A percentile compares a stretch with the other conserved stretches of the same genome.
phyloP scores from a whole-genome alignment of 2,797 vertebrate species.

The Loris lydekkerianus region DNA sequence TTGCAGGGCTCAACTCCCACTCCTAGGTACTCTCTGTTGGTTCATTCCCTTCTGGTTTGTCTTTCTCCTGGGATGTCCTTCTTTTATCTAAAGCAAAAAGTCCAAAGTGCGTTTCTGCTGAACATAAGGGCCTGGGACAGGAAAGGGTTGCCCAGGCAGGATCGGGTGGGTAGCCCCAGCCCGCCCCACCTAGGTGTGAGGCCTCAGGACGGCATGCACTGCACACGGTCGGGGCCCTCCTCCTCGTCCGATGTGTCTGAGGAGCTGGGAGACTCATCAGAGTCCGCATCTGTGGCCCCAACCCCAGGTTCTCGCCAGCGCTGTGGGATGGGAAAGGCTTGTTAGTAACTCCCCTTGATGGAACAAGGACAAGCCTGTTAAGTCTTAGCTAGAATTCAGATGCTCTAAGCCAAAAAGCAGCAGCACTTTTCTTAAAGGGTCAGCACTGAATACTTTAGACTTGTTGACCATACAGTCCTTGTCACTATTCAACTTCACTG shows the following conservation, averaged over 20 bases:
- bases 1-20: slow-evolving; percentile 4
- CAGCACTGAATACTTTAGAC: not conserved
- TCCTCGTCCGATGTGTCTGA: slow-evolving; percentile 97
- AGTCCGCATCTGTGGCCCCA: slow-evolving; percentile 91
- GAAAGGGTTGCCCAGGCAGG: slow-evolving; percentile 78
- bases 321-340: slow-evolving; percentile 80
- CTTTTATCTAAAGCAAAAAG: slow-evolving; percentile 81
- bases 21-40: slow-evolving; percentile 50
- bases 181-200: slow-evolving; percentile 38
- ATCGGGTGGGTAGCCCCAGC: slow-evolving; percentile 62
- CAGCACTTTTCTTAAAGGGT: slow-evolving; percentile 42
- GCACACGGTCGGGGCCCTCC: slow-evolving; percentile 95
- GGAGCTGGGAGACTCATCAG: slow-evolving; percentile 95
- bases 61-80: slow-evolving; percentile 70
- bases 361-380: slow-evolving; percentile 85
- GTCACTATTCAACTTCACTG: not conserved
- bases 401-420: slow-evolving; percentile 18
- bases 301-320: slow-evolving; percentile 89
- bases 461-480: not conserved
- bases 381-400: slow-evolving; percentile 19
- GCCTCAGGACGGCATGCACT: slow-evolving; percentile 98
- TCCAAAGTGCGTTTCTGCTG: slow-evolving; percentile 87
- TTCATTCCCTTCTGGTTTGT: slow-evolving; percentile 63
- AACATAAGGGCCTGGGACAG: slow-evolving; percentile 73
- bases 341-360: slow-evolving; percentile 66